Evolutionary conservation across 1,140 invertebrate species (phyloP), one percentile per base, ranked within the genome.

Genomic region (Campoletis sonorensis): DNA sequence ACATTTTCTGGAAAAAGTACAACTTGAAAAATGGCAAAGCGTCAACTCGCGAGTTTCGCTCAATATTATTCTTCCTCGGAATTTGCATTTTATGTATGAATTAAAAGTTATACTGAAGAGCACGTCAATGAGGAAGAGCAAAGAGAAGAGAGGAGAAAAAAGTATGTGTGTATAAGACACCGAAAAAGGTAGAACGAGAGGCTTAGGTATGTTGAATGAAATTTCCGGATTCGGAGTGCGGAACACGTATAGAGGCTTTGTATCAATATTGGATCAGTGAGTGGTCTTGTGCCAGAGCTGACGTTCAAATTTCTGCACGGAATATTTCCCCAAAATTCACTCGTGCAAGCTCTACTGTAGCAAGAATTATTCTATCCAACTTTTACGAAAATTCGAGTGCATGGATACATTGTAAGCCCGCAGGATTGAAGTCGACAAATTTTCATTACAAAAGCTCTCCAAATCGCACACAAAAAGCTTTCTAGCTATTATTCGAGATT

Each of bases 221-320:
- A 54, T 54, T 54, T 4, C 73, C n/a, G 73, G 49, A 75, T 77
- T 27, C 73, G 16, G 13, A 26, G 27, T 77, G 73, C 54, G 51
- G 27, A 61, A 58, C 73, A 77, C 73, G 54, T 77, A 77, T 64
- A 64, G 33, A 8, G 51, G 73, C 15, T 18, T 51, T 77, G 54
- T 77, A 77, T 77, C 73, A 77, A 77, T 77, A 77, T 77, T 77
- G 30, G 73, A 77, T 77, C 73, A 61, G 27, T 33, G 73, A 77
- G 73, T 61, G 73, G 72, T 26, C 54, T 23, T 23, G 26, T 18
- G 72, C 73, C 73, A 77, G 73, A 30, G 73, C 51, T 77, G 73
- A 77, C 54, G 73, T 7, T 77, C 30, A 77, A 77, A 61, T 77
- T 77, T 77, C 73, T 21, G 73, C 73, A 61, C 51, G 73, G 64